Percentiles rank a stretch among this genome's conserved stretches.
Evolutionary conservation across 2,113 vertebrate genomes (phyloP).

Genomic region (Oryzias celebensis): DNA sequence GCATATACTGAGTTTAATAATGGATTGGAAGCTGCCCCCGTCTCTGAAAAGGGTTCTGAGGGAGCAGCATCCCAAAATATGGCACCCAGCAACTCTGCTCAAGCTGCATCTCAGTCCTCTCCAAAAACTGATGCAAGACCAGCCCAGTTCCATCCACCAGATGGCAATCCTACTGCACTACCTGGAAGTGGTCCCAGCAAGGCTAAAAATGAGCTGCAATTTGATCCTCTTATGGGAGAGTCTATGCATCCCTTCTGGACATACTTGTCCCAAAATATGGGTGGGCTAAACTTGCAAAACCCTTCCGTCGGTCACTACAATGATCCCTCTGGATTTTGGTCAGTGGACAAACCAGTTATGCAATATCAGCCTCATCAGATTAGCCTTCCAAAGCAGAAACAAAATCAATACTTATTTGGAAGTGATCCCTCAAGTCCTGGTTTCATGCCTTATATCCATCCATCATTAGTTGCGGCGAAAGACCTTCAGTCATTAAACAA

Average conservation of each 20-base stretch:
- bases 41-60: conserved; percentile 1
- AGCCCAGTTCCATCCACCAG: conserved; percentile 34
- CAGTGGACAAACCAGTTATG: neutral
- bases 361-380: conserved; percentile 1
- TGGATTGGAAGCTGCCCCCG: neutral
- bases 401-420: fast-evolving
- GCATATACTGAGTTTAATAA: conserved; percentile 1
- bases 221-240: neutral
- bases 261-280: neutral
- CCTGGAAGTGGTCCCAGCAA: neutral
- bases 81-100: neutral
- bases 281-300: neutral
- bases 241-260: neutral
- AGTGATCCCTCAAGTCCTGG: neutral
- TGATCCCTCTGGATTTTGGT: neutral
- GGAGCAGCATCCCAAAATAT: neutral
- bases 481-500: neutral
- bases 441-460: neutral
- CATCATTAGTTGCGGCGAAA: neutral
- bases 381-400: neutral
- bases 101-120: neutral
- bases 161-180: conserved; percentile 20
- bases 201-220: neutral
- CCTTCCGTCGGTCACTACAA: neutral
- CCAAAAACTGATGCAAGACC: conserved; percentile 4